These are phyloP conservation scores for Ceratotherium simum DNA, from an alignment of 2,113 vertebrate genomes.

Conservation along the genomic window DNA sequence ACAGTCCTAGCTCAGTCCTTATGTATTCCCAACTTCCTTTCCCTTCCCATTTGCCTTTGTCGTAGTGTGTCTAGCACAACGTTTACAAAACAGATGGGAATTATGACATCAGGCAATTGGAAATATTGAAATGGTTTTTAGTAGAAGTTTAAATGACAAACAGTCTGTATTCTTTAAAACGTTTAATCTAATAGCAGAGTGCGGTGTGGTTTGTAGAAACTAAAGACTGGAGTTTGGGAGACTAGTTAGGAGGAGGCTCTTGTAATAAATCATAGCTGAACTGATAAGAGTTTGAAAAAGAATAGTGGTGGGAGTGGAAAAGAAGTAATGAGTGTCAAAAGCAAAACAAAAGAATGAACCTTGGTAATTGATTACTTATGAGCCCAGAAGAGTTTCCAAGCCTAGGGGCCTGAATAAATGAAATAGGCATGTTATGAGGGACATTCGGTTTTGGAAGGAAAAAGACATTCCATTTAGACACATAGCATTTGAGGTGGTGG, in stretches of 20 bases:
- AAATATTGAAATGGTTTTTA: neutral
- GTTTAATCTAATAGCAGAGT: neutral
- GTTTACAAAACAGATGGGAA: neutral
- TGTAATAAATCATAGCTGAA: neutral
- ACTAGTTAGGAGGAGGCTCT: neutral
- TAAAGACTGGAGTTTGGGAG: neutral
- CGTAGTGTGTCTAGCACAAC: neutral
- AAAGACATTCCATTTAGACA: neutral
- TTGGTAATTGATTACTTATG: neutral
- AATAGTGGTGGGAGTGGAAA: neutral
- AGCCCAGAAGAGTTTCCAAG: neutral
- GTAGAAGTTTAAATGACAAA: neutral
- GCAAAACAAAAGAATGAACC: neutral
- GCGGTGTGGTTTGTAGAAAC: neutral
- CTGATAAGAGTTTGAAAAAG: neutral
- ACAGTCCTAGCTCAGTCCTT: neutral
- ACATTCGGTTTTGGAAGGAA: neutral
- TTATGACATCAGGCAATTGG: neutral
- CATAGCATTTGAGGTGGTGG: neutral
- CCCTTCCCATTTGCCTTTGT: neutral
- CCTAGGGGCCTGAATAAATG: neutral
- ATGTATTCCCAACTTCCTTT: neutral
- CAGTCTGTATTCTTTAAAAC: neutral
- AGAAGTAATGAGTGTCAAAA: neutral
- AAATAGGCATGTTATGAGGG: neutral